Evolutionary conservation across 2,113 vertebrate species (phyloP), one percentile per base, ranked within the genome.

Genomic region (Erythrolamprus reginae): DNA sequence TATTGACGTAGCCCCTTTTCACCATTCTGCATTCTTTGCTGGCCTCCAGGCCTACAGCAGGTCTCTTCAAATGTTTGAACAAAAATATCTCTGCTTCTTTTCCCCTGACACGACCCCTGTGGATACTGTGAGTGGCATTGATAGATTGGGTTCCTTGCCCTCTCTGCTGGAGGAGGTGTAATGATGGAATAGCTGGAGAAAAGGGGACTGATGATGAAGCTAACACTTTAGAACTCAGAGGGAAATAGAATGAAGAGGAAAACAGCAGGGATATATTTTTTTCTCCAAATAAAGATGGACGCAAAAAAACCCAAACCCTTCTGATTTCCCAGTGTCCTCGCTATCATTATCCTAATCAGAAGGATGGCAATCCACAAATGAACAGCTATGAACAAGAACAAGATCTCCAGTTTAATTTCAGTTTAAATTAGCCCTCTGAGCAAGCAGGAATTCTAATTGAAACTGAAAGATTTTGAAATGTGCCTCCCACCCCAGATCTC

Each of bases 261-360:
- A 88, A 17, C 1, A 87, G 87, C 0, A 84, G 33, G 13, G 51
- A 77, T 90, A n/a, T 91, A 95, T 93, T 90, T 95, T 93, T 9
- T 15, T 45, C 26, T 92, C 28, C 47, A 47, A 6, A 24, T 93
- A 86, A 95, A 84, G 1, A 88, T 89, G 65, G 24, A 89, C 28
- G 91, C 38, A 53, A 2, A 42, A 86, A 5, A 23, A n/a, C n/a
- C n/a, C n/a, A 87, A 65, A 33, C 5, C n/a, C 38, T 50, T 89
- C 24, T 77, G 89, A 21, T 91, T 94, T 90, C 3, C 65, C 83
- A 28, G 50, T 33, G 58, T 10, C 10, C 15, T 21, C 91, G 90
- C 28, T 23, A 86, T 42, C 5, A 0, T 56, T 48, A 93, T 48
- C 28, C 47, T 42, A 86, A 17, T 19, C 47, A 24, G 38, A 89